A percentile compares a stretch with the other conserved stretches of the same genome.
Evolutionary conservation across 1,140 invertebrate species (phyloP).

Genomic region (Drosophila miranda): DNA sequence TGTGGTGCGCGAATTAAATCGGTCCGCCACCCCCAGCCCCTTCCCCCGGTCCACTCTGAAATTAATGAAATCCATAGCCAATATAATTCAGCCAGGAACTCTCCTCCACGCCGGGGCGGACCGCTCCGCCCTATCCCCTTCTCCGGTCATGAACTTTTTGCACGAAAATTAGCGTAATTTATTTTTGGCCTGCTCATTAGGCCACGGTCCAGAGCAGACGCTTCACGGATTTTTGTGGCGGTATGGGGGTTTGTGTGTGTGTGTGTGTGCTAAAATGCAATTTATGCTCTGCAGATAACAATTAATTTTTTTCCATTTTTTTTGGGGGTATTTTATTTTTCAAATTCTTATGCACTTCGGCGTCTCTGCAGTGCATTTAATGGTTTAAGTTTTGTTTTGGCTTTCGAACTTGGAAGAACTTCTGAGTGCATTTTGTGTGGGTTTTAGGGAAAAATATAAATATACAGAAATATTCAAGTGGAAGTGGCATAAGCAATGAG

Average conservation of each 20-base stretch:
- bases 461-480: neutral
- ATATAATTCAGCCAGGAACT: slow-evolving; percentile 43
- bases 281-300: slow-evolving; percentile 71
- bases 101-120: slow-evolving; percentile 5
- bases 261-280: slow-evolving; percentile 69
- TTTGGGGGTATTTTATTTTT: slow-evolving; percentile 2
- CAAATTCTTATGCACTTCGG: slow-evolving; percentile 28
- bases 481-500: too few species aligned
- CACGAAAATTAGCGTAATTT: slow-evolving; percentile 72
- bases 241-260: slow-evolving; percentile 2
- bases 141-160: slow-evolving; percentile 33
- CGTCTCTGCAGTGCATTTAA: slow-evolving; percentile 60
- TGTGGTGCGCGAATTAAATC: slow-evolving; percentile 45
- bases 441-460: slow-evolving; percentile 1
- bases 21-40: slow-evolving; percentile 31
- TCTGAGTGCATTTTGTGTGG: neutral
- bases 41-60: slow-evolving; percentile 13
- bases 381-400: slow-evolving; percentile 67
- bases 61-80: slow-evolving; percentile 70
- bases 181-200: slow-evolving; percentile 69
- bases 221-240: too few species aligned
- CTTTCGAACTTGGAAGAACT: slow-evolving; percentile 31
- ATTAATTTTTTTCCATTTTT: slow-evolving; percentile 38
- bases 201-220: neutral
- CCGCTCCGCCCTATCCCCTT: slow-evolving; percentile 3